These are phyloP conservation scores for Argynnis bischoffii DNA, from an alignment of 2,888 invertebrate genomes.

Conservation along the genomic window DNA sequence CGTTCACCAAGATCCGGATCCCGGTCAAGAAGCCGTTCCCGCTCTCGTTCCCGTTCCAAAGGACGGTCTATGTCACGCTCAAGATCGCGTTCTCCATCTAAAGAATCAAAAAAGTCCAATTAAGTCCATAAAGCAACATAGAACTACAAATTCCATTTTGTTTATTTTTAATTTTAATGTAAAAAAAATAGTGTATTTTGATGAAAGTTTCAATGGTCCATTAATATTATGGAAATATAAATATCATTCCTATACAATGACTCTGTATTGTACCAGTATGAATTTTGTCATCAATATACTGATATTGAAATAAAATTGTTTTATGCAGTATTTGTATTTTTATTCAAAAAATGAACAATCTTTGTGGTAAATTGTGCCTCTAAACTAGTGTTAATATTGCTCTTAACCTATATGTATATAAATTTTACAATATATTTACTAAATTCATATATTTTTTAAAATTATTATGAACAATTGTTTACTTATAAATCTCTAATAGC, in stretches of 20 bases:
- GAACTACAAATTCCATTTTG: slow-evolving; percentile 32
- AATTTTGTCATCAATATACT: slow-evolving; percentile 65
- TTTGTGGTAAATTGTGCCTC: too few relatives aligned
- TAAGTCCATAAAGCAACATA: slow-evolving; percentile 43
- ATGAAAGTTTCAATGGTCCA: slow-evolving; percentile 13
- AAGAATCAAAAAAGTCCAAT: slow-evolving; percentile 77
- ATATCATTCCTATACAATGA: slow-evolving; percentile 66
- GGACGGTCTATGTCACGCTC: slow-evolving; percentile 76
- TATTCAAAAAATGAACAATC: slow-evolving; percentile 7
- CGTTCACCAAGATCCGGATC: slow-evolving; percentile 80
- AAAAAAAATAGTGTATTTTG: slow-evolving; percentile 23
- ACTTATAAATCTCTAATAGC: too few relatives aligned
- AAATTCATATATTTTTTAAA: too few relatives aligned
- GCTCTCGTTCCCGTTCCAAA: slow-evolving; percentile 79
- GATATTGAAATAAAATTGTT: slow-evolving; percentile 45
- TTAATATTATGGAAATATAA: slow-evolving; percentile 22
- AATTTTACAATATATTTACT: too few relatives aligned
- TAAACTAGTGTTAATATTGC: too few relatives aligned
- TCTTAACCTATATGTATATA: too few relatives aligned
- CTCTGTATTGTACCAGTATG: slow-evolving; percentile 58
- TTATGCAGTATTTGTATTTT: slow-evolving; percentile 22
- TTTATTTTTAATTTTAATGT: slow-evolving; percentile 23
- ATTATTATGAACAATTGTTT: too few relatives aligned
- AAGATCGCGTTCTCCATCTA: slow-evolving; percentile 75
- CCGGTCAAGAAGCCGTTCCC: slow-evolving; percentile 71